These are phyloP conservation scores for Diachasmimorpha longicaudata DNA, from an alignment of 1,140 invertebrate species.

Conservation along the genomic window DNA sequence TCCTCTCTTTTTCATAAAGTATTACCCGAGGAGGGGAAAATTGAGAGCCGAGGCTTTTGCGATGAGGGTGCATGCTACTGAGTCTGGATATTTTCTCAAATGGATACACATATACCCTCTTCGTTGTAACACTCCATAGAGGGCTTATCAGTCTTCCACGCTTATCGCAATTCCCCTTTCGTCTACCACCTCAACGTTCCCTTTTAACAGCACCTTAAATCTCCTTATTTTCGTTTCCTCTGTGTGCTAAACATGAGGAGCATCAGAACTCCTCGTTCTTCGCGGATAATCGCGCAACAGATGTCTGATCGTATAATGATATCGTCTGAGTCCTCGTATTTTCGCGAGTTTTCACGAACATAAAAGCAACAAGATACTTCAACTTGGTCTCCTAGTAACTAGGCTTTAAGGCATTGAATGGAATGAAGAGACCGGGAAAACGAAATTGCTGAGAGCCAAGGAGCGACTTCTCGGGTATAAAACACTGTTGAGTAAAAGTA, in stretches of 20 bases:
- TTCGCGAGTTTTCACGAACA: neutral
- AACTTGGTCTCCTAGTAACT: neutral
- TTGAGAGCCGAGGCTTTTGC: neutral
- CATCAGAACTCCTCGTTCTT: neutral
- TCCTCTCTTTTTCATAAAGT: neutral
- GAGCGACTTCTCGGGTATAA: neutral
- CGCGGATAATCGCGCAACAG: slow-evolving; percentile 3
- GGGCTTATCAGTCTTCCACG: neutral
- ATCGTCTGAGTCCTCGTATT: neutral
- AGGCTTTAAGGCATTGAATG: neutral
- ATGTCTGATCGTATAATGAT: slow-evolving; percentile 7
- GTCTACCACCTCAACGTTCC: neutral
- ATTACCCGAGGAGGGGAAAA: neutral
- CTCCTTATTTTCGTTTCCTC: neutral
- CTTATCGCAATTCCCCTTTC: neutral
- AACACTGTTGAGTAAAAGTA: slow-evolving; percentile 17
- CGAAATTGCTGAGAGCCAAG: neutral
- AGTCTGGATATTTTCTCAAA: neutral
- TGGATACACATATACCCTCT: neutral
- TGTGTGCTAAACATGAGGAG: neutral
- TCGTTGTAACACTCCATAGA: neutral
- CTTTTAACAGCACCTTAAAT: neutral
- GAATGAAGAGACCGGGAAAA: neutral
- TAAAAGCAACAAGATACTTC: neutral
- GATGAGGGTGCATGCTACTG: neutral